phyloP scores from a whole-genome alignment of 2,113 vertebrate genomes.

The Pyxicephalus adspersus region DNA sequence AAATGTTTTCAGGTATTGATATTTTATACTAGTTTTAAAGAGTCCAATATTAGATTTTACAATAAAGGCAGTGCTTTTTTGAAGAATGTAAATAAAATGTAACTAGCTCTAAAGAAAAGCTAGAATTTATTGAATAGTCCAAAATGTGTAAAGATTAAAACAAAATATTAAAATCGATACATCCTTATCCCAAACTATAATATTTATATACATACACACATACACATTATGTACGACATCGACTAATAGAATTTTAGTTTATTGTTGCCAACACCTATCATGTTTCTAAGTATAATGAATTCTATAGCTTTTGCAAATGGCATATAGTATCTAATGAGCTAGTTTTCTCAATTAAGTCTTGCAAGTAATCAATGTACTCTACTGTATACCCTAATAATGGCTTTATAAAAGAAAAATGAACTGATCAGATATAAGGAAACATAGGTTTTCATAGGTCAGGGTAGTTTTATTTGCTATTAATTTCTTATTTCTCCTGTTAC shows the following conservation, averaged over 20 bases:
- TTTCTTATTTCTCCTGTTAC: neutral
- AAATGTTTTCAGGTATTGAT: too few relatives aligned
- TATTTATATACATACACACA: too few relatives aligned
- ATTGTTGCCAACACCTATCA: neutral
- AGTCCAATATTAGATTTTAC: too few relatives aligned
- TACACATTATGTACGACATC: neutral
- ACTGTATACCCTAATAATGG: neutral
- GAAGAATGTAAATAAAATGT: too few relatives aligned
- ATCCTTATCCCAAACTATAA: too few relatives aligned
- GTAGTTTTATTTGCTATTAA: conserved; percentile 5
- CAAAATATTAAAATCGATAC: too few relatives aligned
- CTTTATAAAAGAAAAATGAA: neutral
- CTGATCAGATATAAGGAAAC: neutral
- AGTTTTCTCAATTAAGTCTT: neutral
- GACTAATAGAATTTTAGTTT: neutral
- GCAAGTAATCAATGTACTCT: neutral
- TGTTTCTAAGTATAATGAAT: too few relatives aligned
- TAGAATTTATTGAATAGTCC: too few relatives aligned
- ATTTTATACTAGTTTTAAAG: too few relatives aligned
- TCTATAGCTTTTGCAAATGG: neutral
- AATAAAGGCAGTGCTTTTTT: too few relatives aligned
- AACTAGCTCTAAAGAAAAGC: too few relatives aligned
- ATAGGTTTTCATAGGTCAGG: neutral
- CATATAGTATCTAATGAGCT: neutral
- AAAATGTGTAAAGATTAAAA: too few relatives aligned